Conservation (phyloP, 2,888 invertebrate species). For the Laothoe populi region DNA sequence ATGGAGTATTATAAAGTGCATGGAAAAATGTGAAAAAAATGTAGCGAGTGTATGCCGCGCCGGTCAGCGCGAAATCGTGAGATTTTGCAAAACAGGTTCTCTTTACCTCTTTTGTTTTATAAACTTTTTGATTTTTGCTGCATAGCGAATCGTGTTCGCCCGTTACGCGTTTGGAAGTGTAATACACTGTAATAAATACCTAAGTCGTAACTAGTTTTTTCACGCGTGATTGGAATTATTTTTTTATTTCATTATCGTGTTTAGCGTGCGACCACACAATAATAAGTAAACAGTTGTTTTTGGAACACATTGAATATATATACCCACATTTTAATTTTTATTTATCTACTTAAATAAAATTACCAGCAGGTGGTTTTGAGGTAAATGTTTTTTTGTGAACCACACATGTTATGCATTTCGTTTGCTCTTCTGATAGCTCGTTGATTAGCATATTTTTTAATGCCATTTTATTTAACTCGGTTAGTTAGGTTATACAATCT, state of each 20-base stretch:
- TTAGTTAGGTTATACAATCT: no score
- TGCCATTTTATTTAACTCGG: no score
- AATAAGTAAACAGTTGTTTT: constrained; percentile 17
- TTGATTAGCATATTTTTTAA: background rate
- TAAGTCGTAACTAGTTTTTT: constrained; percentile 21
- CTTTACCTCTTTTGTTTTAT: constrained; percentile 58
- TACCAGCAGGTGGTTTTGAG: constrained; percentile 1
- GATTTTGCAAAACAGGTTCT: constrained; percentile 74
- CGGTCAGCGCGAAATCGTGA: constrained; percentile 59
- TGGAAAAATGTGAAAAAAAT: constrained; percentile 48
- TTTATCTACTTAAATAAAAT: background rate
- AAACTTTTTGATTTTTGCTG: constrained; percentile 48
- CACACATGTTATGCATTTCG: background rate
- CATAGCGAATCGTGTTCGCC: constrained; percentile 48
- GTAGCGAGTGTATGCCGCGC: constrained; percentile 47
- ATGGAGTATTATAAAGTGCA: constrained; percentile 32
- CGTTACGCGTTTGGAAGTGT: constrained; percentile 36
- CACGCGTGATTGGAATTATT: constrained; percentile 29
- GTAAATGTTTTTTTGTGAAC: background rate
- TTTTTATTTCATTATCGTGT: constrained; percentile 24
- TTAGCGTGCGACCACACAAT: background rate
- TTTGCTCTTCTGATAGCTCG: background rate
- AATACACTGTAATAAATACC: constrained; percentile 24
- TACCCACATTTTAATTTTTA: constrained; percentile 8
- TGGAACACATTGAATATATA: background rate